These are phyloP conservation scores for Dasyprocta punctata DNA, from an alignment of 2,113 vertebrate species.

Conservation along the genomic window DNA sequence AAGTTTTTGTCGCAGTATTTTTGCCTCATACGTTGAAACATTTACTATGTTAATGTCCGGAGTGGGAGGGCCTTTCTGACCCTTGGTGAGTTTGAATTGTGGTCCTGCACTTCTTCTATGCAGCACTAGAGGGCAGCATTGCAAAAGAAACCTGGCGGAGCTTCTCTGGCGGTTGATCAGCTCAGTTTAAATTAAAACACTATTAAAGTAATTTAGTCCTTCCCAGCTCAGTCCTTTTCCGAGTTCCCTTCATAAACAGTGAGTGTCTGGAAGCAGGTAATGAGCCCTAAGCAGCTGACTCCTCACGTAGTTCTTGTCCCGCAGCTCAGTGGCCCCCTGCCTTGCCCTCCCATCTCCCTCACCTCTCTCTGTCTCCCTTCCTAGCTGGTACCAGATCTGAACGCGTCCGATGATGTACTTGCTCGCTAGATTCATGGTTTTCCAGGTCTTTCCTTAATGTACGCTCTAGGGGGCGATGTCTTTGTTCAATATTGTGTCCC, in stretches of 20 bases:
- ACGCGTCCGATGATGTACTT: not conserved
- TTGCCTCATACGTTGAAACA: not conserved
- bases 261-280: not conserved
- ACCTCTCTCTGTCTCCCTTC: not conserved
- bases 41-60: not conserved
- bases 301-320: not conserved
- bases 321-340: fast-evolving
- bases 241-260: not conserved
- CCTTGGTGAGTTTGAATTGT: no score
- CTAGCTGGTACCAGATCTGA: not conserved
- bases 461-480: not conserved
- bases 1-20: not conserved
- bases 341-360: no score
- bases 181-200: not conserved
- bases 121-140: conserved; percentile 55
- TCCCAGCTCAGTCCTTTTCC: not conserved
- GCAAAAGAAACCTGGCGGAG: conserved; percentile 35
- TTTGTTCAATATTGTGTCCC: not conserved
- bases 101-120: not conserved
- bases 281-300: not conserved
- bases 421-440: not conserved
- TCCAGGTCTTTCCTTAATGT: not conserved
- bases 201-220: not conserved
- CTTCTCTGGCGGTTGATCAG: not conserved
- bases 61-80: not conserved